Evolutionary conservation across 2,113 vertebrate species (phyloP), one percentile per base, ranked within the genome.

Genomic region (Arizona elegans): DNA sequence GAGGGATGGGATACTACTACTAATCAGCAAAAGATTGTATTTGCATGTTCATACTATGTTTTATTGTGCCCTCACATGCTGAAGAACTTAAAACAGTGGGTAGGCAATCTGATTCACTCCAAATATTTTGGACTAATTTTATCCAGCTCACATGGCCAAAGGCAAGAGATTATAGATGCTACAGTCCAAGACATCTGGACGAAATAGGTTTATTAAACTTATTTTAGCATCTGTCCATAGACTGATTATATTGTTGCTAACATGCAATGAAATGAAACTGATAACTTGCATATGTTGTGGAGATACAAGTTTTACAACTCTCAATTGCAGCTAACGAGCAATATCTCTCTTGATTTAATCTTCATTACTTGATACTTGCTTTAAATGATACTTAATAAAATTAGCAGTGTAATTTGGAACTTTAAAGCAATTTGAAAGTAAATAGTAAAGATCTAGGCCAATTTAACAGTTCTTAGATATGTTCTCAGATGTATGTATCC

Each of bases 331-430:
- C 75, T 85, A 65, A 33, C 56, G 33, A 26, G 6, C 50, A 65
- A 56, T 87, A 90, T n/a, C 56, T 90, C n/a, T 87, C 50, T 93
- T 90, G 29, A 65, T 55, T 87, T 90, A 93, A 93, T 52, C 86
- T 87, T 50, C 81, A 93, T 65, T 90, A 90, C 56, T 59, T 90
- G 56, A 90, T 62, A 86, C 56, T 93, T 93, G 29, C 55, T 29
- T 93, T 93, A 90, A 93, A 65, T n/a, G 56, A 62, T 87, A 54
- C 47, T 86, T 93, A 93, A 87, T 65, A 93, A 65, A 52, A 93
- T 93, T 87, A 93, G 43, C 81, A 38, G 47, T 54, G 29, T 85
- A 90, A 90, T 90, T 85, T 87, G 56, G 5, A 56, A 52, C 56
- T 90, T 93, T 90, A 90, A 93, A 90, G 54, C n/a, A 85, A 90